Base-by-base conservation (phyloP, 2,797 vertebrate species). In the Sebastolobus alascanus region DNA sequence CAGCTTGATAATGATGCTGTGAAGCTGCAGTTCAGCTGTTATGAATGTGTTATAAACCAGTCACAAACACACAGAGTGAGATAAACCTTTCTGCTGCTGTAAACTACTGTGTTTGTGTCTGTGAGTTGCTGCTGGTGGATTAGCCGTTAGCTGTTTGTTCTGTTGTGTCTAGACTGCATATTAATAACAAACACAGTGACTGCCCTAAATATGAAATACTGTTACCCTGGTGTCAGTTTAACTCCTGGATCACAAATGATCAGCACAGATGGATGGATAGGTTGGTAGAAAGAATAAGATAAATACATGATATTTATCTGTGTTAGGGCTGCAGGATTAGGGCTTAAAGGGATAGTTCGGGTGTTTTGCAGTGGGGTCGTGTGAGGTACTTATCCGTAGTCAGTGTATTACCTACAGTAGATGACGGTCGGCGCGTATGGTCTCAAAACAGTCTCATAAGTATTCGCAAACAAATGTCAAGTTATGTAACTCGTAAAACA, bases 81-180 rank as follows among this genome's bases (percentile, higher is more conserved):
- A 35, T 25, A 3, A 12, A 35, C 14, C 22, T 10, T 20, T 29
- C 31, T 38, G 40, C 13, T 54, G 60, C 46, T 82, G 52, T 71
- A 8, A 56, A 43, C 37, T 43, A 13, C 14, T 58, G 50, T 59
- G 56, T 58, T 31, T 25, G 52, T 76, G 52, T 60, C 35, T 18
- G 56, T 46, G 69, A 2, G 59, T 35, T 11, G 29, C 22, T 54
- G 55, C 31, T 31, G 56, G 10, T 66, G 25, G 35, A 77, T 60
- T 55, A 63, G 74, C 71, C 29, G 11, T 29, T 10, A 60, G 67
- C 71, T 65, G 66, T 70, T 66, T 71, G 18, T 56, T 35, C 7
- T 40, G 61, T 55, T 75, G 72, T 70, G 55, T 72, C 25, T 22
- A 54, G 29, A 27, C 68, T 61, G 55, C 67, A 68, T 61, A 61